These are phyloP conservation scores for Abramis brama DNA, from an alignment of 2,113 vertebrate species.

Conservation along the genomic window DNA sequence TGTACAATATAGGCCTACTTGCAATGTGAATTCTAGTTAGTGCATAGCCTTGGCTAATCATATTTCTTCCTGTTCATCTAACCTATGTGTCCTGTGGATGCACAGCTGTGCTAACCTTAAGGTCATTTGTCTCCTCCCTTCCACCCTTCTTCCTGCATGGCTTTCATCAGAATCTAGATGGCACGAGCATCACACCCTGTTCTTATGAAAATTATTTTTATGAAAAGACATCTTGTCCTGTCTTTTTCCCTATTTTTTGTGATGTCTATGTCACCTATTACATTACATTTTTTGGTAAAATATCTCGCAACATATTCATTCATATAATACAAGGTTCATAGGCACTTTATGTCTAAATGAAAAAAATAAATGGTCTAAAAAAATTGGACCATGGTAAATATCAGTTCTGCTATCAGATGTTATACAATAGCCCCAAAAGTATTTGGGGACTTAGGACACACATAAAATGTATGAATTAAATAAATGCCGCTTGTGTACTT, in stretches of 20 bases:
- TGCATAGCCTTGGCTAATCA: background rate
- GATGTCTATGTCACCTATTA: background rate
- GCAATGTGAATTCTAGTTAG: background rate
- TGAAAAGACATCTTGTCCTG: background rate
- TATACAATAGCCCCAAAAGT: too few relatives aligned
- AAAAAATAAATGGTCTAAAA: too few relatives aligned
- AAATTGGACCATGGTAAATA: too few relatives aligned
- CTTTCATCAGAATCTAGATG: constrained; percentile 49
- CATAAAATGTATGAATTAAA: background rate
- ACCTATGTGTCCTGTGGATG: background rate
- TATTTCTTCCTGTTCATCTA: constrained; percentile 4
- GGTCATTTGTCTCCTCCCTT: constrained; percentile 47
- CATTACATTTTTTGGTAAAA: background rate
- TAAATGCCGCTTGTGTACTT: background rate
- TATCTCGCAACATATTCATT: background rate
- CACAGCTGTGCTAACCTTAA: constrained; percentile 28
- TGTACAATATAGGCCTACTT: background rate
- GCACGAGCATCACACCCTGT: background rate
- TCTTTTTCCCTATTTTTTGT: background rate
- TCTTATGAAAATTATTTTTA: background rate
- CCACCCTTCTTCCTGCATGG: constrained; percentile 60
- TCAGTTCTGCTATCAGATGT: too few relatives aligned
- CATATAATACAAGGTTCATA: background rate
- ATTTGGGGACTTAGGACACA: too few relatives aligned
- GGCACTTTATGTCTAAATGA: background rate